Base-by-base conservation (phyloP, 2,797 vertebrate species). In the Cyclura pinguis region DNA sequence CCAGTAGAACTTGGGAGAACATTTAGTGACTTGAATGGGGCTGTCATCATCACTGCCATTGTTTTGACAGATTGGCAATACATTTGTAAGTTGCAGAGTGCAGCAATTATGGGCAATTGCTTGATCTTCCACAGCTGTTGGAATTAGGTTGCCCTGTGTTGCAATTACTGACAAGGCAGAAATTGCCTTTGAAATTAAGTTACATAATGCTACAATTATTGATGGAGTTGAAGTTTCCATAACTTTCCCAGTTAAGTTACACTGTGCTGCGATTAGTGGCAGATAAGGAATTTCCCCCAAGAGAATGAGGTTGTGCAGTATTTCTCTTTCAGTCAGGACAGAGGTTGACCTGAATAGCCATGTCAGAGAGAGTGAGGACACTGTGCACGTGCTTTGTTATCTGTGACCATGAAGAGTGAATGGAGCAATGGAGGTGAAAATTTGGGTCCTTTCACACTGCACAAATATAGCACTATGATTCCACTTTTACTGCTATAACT, bases 171-270 rank as follows among this genome's bases (percentile, higher is more conserved):
- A 52, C 16, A 55, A 3, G 24, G 32, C 38, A 32, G 42, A 38
- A 78, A 78, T 55, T 55, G 22, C 59, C 8, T 32, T 67, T 67
- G 59, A 38, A 73, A 83, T 84, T 76, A 74, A 72, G 35, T 83
- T 76, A 38, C 72, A 64, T 27, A 57, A 42, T 67, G 13, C 32
- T 64, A 29, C 62, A 67, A n/a, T 69, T 72, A 32, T 24, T 78
- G 62, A 64, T 42, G 20, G 50, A 42, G 1, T 35, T 1, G 35
- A 22, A 67, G 7, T 57, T 80, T 78, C 47, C 50, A 69, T 55
- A 69, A 38, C n/a, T 80, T 80, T 85, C 83, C 80, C 38, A 89
- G 42, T 76, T 73, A 72, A 82, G 29, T 74, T 74, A 35, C 38
- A 22, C 38, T 5, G 52, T 74, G 35, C 35, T 20, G 35, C 14